Percentiles rank a stretch among this genome's conserved stretches.
phyloP scores from a whole-genome alignment of 2,113 vertebrate genomes.

The Tretioscincus oriximinensis region DNA sequence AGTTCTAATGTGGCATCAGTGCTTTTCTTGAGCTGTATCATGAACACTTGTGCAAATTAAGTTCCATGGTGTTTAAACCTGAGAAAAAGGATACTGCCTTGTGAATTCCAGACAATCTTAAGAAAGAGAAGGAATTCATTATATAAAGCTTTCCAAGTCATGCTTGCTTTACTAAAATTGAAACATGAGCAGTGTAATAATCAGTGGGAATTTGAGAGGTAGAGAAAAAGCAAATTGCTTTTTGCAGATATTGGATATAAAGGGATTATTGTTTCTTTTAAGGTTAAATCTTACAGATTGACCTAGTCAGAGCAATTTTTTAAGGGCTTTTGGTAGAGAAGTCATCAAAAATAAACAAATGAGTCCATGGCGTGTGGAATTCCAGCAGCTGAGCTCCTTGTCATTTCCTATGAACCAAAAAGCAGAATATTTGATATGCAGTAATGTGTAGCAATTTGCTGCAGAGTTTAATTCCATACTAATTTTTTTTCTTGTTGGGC shows the following conservation, averaged over 20 bases:
- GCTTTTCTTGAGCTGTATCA: conserved; percentile 26
- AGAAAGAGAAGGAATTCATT: not conserved
- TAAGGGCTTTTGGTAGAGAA: not conserved
- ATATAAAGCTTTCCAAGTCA: not conserved
- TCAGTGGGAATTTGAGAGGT: not conserved
- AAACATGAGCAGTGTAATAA: not conserved
- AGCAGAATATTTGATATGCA: not conserved
- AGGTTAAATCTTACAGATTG: no score
- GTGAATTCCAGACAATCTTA: not conserved
- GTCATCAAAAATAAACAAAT: not conserved
- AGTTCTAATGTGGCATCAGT: conserved; percentile 20
- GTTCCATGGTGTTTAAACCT: conserved; percentile 46
- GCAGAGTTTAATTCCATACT: not conserved
- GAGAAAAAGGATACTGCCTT: not conserved
- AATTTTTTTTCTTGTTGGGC: no score
- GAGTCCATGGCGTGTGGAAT: not conserved
- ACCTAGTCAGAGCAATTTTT: not conserved
- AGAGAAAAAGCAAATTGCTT: not conserved
- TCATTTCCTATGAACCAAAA: not conserved
- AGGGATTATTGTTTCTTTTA: not conserved
- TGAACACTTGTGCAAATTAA: conserved; percentile 28
- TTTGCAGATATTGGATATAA: not conserved
- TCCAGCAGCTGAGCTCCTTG: not conserved
- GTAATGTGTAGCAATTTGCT: not conserved
- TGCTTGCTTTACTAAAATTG: not conserved